phyloP scores from a whole-genome alignment of 2,888 invertebrate genomes.

The Agrochola lychnidis region DNA sequence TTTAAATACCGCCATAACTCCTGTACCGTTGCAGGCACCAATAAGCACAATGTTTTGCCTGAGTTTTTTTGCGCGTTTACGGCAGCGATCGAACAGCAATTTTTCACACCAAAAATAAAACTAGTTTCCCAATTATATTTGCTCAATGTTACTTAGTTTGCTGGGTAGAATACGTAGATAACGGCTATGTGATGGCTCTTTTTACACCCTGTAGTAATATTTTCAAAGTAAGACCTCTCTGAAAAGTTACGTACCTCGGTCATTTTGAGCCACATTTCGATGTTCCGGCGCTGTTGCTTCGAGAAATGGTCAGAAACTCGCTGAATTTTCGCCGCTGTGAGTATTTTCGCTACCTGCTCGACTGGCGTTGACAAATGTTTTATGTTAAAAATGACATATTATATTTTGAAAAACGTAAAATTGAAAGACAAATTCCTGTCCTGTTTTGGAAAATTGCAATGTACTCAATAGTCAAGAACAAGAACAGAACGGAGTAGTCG shows the following conservation, averaged over 20 bases:
- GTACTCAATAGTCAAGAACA: background rate
- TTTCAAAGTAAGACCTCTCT: background rate
- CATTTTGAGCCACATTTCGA: constrained; percentile 99
- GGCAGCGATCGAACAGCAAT: too few relatives aligned
- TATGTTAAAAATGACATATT: constrained; percentile 45
- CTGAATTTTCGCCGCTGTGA: constrained; percentile 98
- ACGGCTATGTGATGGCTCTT: background rate
- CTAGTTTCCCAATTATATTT: background rate
- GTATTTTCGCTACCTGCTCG: constrained; percentile 99
- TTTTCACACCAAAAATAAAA: background rate
- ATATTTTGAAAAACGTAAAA: constrained; percentile 32
- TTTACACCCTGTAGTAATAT: background rate
- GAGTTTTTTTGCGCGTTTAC: too few relatives aligned
- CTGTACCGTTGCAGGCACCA: background rate
- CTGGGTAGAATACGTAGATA: background rate
- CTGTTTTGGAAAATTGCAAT: background rate
- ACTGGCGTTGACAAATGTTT: constrained; percentile 91
- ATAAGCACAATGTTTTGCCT: background rate
- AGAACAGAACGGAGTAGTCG: background rate
- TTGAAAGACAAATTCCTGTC: background rate
- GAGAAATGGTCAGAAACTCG: constrained; percentile 99
- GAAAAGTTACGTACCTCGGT: constrained; percentile 92
- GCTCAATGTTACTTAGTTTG: background rate
- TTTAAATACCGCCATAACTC: background rate
- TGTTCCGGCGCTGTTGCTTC: constrained; percentile 99